Percentiles rank a stretch among this genome's conserved stretches.
These are phyloP conservation scores for Enteromius viviparus DNA, from an alignment of 2,797 vertebrate genomes.

Conservation along the genomic window DNA sequence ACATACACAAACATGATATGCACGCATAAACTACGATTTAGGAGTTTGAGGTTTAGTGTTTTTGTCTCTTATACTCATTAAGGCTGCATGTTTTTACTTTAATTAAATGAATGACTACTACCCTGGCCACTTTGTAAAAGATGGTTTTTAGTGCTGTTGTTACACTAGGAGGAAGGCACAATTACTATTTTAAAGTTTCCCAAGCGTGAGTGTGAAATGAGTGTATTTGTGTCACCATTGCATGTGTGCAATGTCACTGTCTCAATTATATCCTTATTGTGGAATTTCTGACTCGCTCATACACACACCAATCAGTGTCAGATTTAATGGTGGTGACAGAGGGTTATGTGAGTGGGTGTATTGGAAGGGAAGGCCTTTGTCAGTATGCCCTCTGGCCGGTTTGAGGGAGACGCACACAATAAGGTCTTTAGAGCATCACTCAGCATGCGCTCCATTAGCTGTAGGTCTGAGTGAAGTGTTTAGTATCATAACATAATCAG, in stretches of 20 bases:
- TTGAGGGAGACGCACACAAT: slow-evolving; percentile 45
- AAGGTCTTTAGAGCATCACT: slow-evolving; percentile 55
- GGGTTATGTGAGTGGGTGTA: slow-evolving; percentile 45
- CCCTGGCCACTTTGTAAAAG: not conserved
- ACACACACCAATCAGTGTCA: slow-evolving; percentile 28
- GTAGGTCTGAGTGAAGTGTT: slow-evolving; percentile 50
- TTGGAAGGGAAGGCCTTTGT: slow-evolving; percentile 49
- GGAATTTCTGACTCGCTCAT: slow-evolving; percentile 33
- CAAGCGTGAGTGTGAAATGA: slow-evolving; percentile 6
- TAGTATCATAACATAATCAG: slow-evolving; percentile 31
- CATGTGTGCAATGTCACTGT: slow-evolving; percentile 10
- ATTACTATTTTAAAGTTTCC: not conserved
- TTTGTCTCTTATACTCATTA: not conserved
- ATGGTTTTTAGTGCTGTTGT: not conserved
- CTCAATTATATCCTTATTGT: slow-evolving; percentile 36
- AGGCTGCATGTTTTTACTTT: not conserved
- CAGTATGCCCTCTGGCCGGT: slow-evolving; percentile 44
- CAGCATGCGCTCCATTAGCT: slow-evolving; percentile 50
- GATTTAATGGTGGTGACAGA: slow-evolving; percentile 62
- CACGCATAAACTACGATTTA: not conserved
- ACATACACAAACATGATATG: not conserved
- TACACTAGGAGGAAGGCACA: not conserved
- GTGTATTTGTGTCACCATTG: slow-evolving; percentile 26
- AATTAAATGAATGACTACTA: not conserved
- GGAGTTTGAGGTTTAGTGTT: not conserved